A percentile compares a stretch with the other conserved stretches of the same genome.
phyloP scores from a whole-genome alignment of 2,113 vertebrate genomes.

The Saccopteryx leptura region DNA sequence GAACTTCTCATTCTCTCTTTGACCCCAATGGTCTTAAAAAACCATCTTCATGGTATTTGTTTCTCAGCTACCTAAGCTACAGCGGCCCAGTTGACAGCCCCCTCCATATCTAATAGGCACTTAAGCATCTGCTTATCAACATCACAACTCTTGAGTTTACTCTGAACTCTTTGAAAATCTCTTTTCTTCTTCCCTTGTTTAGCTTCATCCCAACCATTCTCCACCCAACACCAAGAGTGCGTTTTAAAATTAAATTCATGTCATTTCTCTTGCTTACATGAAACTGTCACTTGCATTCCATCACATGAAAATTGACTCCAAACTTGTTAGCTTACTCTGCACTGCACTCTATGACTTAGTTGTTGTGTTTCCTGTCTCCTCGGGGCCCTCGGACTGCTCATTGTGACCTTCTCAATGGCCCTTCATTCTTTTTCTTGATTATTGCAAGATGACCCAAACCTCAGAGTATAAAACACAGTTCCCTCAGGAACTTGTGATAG shows the following conservation, averaged over 20 bases:
- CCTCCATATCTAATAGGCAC: neutral
- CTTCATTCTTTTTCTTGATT: neutral
- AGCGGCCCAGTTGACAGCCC: rapidly evolving
- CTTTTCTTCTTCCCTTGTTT: neutral
- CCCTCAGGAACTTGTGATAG: neutral
- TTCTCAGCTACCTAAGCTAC: neutral
- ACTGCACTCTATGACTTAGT: rapidly evolving
- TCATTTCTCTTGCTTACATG: neutral
- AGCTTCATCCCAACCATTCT: neutral
- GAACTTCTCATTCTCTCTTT: neutral
- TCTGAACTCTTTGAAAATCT: neutral
- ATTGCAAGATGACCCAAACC: neutral
- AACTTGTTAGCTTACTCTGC: rapidly evolving
- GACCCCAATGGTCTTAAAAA: neutral
- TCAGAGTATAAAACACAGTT: neutral
- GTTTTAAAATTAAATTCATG: neutral
- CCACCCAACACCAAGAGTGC: neutral
- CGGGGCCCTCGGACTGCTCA: neutral
- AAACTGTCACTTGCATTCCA: neutral
- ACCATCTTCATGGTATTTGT: rapidly evolving
- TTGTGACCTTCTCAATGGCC: no score
- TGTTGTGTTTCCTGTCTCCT: neutral
- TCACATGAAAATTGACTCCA: no score
- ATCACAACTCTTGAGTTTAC: neutral
- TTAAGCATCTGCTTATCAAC: rapidly evolving